These are phyloP conservation scores for Solenodon paradoxus DNA, from an alignment of 2,113 vertebrate genomes.

Conservation along the genomic window DNA sequence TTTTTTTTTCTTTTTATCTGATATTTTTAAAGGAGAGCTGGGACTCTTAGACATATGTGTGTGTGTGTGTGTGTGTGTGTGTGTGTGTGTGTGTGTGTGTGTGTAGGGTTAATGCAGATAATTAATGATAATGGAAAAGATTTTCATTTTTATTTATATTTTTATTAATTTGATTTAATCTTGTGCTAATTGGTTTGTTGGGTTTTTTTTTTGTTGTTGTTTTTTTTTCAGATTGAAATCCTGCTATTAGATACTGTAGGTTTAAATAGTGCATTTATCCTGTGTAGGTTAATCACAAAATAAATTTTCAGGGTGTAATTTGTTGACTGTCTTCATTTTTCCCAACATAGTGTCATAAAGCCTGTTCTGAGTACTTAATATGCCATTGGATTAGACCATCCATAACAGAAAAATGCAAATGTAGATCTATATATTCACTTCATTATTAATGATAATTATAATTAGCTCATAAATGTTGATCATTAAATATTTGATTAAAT, in stretches of 20 bases:
- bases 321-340: slow-evolving; percentile 36
- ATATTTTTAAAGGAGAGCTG: slow-evolving; percentile 7
- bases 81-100: too few species aligned
- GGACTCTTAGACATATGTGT: neutral
- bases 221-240: slow-evolving; percentile 42
- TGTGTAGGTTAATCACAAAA: slow-evolving; percentile 1
- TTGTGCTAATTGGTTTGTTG: neutral
- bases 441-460: slow-evolving; percentile 10
- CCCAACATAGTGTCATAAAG: neutral
- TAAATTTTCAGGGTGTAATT: neutral
- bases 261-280: neutral
- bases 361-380: neutral
- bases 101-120: slow-evolving; percentile 9
- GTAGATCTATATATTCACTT: neutral
- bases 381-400: neutral
- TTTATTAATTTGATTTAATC: neutral
- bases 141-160: neutral
- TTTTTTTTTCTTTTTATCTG: neutral
- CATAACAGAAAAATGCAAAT: neutral
- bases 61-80: too few species aligned
- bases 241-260: neutral
- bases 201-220: too few species aligned
- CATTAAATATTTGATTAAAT: neutral
- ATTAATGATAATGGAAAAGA: neutral
- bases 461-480: neutral